phyloP scores from a whole-genome alignment of 1,140 invertebrate genomes.

The Atopsyche davidsoni region DNA sequence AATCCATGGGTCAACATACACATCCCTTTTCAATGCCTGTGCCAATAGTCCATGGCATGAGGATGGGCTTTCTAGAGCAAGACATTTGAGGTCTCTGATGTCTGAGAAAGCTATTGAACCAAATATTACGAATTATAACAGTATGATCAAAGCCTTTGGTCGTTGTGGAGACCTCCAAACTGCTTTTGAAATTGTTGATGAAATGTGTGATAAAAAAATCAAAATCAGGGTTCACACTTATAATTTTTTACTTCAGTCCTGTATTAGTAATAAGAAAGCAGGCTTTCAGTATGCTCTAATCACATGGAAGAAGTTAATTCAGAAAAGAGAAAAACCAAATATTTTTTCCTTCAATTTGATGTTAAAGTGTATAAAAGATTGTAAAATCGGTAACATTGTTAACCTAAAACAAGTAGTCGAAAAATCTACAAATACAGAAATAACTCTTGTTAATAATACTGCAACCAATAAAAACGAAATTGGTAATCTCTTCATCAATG shows the following conservation, averaged over 20 bases:
- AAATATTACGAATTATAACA: slow-evolving; percentile 76
- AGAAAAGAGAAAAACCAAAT: slow-evolving; percentile 58
- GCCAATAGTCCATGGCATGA: slow-evolving; percentile 65
- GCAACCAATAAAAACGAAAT: slow-evolving; percentile 2
- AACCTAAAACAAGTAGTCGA: slow-evolving; percentile 3
- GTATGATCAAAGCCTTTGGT: slow-evolving; percentile 88
- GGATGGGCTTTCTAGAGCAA: slow-evolving; percentile 60
- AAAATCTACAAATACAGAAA: not conserved
- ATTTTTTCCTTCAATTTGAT: slow-evolving; percentile 76
- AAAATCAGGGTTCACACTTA: slow-evolving; percentile 62
- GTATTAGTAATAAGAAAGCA: slow-evolving; percentile 66
- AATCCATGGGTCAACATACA: slow-evolving; percentile 66
- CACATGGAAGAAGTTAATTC: slow-evolving; percentile 78
- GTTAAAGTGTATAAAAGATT: slow-evolving; percentile 70
- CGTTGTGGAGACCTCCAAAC: slow-evolving; percentile 66
- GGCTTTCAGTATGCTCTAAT: slow-evolving; percentile 75
- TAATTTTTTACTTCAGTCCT: slow-evolving; percentile 76
- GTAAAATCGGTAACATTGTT: slow-evolving; percentile 58
- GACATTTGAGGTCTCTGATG: slow-evolving; percentile 60
- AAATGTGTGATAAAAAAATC: slow-evolving; percentile 68
- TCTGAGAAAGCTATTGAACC: slow-evolving; percentile 59
- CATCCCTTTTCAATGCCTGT: slow-evolving; percentile 82
- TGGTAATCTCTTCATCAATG: not conserved
- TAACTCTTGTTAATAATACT: slow-evolving; percentile 10
- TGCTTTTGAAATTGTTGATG: slow-evolving; percentile 76